These are phyloP conservation scores for Antennarius maculatus DNA, from an alignment of 2,797 vertebrate species.

Conservation along the genomic window DNA sequence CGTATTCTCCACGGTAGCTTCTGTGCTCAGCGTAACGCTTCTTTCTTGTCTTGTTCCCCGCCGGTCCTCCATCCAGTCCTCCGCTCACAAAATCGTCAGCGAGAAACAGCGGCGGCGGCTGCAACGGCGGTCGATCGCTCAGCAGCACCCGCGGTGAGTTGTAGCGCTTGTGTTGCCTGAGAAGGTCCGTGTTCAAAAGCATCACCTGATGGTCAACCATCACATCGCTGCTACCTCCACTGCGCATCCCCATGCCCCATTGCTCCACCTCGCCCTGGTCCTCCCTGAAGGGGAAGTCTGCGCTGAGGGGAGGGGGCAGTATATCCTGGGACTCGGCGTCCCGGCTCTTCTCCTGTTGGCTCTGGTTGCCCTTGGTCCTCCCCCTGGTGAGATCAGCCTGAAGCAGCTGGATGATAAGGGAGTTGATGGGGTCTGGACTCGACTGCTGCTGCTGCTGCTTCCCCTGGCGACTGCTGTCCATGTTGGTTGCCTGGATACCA, in stretches of 20 bases:
- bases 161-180: constrained; percentile 91
- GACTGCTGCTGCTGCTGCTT: constrained; percentile 75
- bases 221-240: constrained; percentile 33
- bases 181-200: constrained; percentile 85
- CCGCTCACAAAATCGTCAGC: constrained; percentile 88
- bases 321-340: constrained; percentile 47
- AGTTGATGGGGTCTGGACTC: constrained; percentile 92
- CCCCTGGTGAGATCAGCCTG: constrained; percentile 93
- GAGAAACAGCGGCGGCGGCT: constrained; percentile 91
- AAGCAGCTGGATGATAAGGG: constrained; percentile 95
- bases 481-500: constrained; percentile 94
- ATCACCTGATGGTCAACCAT: constrained; percentile 80
- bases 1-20: constrained; percentile 94
- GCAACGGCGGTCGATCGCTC: constrained; percentile 88
- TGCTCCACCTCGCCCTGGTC: constrained; percentile 46
- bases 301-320: constrained; percentile 37
- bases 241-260: constrained; percentile 34
- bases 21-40: constrained; percentile 90
- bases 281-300: constrained; percentile 40
- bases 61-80: constrained; percentile 46
- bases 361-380: constrained; percentile 65
- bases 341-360: constrained; percentile 61
- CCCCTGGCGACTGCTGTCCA: constrained; percentile 82
- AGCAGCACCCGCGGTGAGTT: constrained; percentile 93
- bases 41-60: constrained; percentile 87